Base-by-base conservation (phyloP, 1,140 invertebrate genomes). In the Monochamus saltuarius region DNA sequence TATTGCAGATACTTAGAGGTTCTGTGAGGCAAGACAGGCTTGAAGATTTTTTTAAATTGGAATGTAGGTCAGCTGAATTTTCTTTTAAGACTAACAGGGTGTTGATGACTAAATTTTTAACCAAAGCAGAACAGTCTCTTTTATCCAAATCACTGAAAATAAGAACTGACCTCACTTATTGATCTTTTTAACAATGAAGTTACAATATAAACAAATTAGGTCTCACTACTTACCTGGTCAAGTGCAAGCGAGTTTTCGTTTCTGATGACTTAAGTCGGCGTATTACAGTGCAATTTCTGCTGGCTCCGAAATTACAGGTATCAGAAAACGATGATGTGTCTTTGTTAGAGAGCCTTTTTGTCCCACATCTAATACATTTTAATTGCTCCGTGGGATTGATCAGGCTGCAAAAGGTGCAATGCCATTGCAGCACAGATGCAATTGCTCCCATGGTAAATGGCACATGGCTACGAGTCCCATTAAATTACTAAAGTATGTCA, bases 371-470 rank as follows among this genome's bases (percentile, higher is more conserved):
- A 78, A 87, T 83, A 79, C 92, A 95, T 78, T 84, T 84, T 60
- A 84, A 76, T 75, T 84, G 85, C 76, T 92, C 90, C 45, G 88
- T 92, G 62, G 89, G 89, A 80, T 94, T 93, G 78, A 92, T 91
- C 76, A 90, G 83, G 78, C 88, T 85, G 80, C 91, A 94, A 77
- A 85, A 83, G 75, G 83, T 83, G 83, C 92, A 94, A 82, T 89
- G 86, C 91, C 91, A 95, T 80, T 93, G 90, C 73, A 91, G 83
- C 79, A 92, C 89, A 73, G 90, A 92, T 81, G 89, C 90, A 81
- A 92, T 91, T 73, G 90, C 90, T 79, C 90, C 90, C 90, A 91
- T 91, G 71, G 65, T 74, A 73, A 66, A 56, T 67, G 65, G 72
- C 68, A 73, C 77, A 79, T 78, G 67, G 62, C 63, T 68, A 66